phyloP scores from a whole-genome alignment of 2,888 invertebrate species.

The Zelleria hepariella region DNA sequence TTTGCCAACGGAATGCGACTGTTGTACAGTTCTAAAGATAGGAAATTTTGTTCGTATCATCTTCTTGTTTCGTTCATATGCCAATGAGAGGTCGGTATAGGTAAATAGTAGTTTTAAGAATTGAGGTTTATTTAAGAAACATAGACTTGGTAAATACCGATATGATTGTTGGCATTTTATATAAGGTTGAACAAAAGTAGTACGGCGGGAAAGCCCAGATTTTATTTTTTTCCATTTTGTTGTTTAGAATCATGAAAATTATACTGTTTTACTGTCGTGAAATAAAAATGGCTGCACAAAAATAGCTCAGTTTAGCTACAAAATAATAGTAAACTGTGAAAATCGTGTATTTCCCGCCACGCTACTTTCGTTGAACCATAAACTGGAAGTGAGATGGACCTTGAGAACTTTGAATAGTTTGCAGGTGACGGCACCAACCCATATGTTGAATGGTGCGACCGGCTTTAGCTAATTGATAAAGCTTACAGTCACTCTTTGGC shows the following conservation, averaged over 20 bases:
- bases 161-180: neutral
- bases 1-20: slow-evolving; percentile 70
- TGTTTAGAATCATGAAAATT: too few species aligned
- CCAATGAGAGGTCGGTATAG: neutral
- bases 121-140: neutral
- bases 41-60: slow-evolving; percentile 43
- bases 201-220: too few species aligned
- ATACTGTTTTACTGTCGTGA: too few species aligned
- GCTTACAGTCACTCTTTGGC: neutral
- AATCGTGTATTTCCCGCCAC: too few species aligned
- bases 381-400: neutral
- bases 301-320: too few species aligned
- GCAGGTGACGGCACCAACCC: neutral
- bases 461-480: neutral
- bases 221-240: too few species aligned
- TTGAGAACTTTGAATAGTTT: neutral
- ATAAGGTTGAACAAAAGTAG: too few species aligned
- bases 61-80: slow-evolving; percentile 21
- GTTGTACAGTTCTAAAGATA: slow-evolving; percentile 65
- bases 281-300: too few species aligned
- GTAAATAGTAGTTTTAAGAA: neutral
- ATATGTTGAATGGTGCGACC: neutral
- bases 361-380: too few species aligned
- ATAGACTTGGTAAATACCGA: neutral
- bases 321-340: too few species aligned